Percentiles rank a stretch among this genome's conserved stretches.
Conservation (phyloP, 2,888 invertebrate species). For the Phortica magna region DNA sequence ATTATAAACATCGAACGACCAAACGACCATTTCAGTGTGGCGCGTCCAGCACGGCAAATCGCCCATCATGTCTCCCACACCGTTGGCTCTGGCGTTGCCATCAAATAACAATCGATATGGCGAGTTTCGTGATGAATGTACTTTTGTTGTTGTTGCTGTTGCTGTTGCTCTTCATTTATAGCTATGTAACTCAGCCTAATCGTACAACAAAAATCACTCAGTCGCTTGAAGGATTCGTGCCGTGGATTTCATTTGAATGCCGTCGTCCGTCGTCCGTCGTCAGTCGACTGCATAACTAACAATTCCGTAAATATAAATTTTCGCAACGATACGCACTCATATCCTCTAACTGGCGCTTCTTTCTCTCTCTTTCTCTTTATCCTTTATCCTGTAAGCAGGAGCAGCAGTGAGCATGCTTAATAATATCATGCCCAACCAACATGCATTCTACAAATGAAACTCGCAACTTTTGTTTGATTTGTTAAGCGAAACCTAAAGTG, state of each 20-base stretch:
- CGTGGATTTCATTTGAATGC: not conserved
- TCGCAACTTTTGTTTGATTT: constrained; percentile 49
- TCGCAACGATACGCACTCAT: constrained; percentile 26
- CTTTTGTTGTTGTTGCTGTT: not conserved
- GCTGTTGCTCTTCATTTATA: constrained; percentile 33
- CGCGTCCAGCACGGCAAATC: constrained; percentile 31
- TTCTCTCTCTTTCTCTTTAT: too few species aligned
- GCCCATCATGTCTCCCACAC: not conserved
- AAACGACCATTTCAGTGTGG: not conserved
- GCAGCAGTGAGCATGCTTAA: not conserved
- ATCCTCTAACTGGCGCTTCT: not conserved
- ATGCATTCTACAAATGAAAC: constrained; percentile 24
- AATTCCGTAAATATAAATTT: constrained; percentile 73
- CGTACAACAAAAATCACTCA: constrained; percentile 75
- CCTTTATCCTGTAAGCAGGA: not conserved
- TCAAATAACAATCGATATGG: constrained; percentile 28
- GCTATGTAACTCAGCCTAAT: constrained; percentile 63
- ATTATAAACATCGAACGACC: constrained; percentile 55
- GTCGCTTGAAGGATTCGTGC: not conserved
- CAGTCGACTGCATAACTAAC: constrained; percentile 76
- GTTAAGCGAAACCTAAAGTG: constrained; percentile 17
- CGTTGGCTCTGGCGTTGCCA: not conserved
- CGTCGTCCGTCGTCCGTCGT: constrained; percentile 62
- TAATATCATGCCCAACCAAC: constrained; percentile 25
- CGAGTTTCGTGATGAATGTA: not conserved